These are phyloP conservation scores for Drosophila subsilvestris DNA, from an alignment of 2,888 invertebrate genomes.

Conservation along the genomic window DNA sequence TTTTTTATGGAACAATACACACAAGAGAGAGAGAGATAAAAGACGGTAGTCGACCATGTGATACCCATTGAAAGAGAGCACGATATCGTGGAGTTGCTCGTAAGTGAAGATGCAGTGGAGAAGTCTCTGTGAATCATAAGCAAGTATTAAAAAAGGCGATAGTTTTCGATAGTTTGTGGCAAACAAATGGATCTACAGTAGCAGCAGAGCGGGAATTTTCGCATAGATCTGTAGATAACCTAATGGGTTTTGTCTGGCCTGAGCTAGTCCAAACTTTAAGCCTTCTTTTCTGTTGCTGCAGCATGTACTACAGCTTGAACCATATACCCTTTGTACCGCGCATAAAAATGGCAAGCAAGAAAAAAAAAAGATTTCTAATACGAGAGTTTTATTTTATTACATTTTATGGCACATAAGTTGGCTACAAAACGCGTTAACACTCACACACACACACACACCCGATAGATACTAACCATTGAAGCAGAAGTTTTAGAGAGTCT, in stretches of 20 bases:
- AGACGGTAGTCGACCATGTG: not conserved
- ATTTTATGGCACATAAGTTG: conserved; percentile 77
- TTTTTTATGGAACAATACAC: conserved; percentile 23
- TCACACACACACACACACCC: conserved; percentile 25
- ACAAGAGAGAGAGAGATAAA: not conserved
- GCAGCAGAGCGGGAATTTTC: not conserved
- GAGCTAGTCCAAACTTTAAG: not conserved
- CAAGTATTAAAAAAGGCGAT: not conserved
- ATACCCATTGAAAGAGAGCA: not conserved
- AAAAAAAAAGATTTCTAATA: conserved; percentile 66
- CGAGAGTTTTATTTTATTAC: conserved; percentile 78
- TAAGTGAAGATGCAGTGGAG: no score
- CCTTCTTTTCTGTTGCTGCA: no score
- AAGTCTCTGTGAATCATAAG: no score
- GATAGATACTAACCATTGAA: conserved; percentile 40
- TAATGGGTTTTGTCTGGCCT: no score
- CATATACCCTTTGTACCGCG: not conserved
- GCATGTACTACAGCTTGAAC: no score
- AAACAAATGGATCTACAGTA: not conserved
- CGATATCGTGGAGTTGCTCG: no score
- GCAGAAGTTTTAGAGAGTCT: conserved; percentile 61
- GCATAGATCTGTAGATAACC: not conserved
- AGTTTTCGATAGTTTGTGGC: not conserved
- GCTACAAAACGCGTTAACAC: conserved; percentile 67
- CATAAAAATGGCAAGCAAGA: conserved; percentile 38